Base-by-base conservation (phyloP, 1,140 invertebrate species). In the Tribolium madens region DNA sequence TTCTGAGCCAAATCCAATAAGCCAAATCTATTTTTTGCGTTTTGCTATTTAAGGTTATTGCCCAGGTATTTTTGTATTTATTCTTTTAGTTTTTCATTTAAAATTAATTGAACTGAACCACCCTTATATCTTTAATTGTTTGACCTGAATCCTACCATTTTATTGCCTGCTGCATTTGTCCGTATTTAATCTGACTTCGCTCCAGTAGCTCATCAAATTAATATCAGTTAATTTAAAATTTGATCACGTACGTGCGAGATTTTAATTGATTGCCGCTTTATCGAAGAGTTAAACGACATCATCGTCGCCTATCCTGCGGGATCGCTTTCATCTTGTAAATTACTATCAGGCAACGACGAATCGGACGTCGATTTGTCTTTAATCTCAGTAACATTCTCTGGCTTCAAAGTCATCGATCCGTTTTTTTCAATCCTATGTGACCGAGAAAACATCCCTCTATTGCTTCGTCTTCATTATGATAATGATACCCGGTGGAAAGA, bases 261-360 rank as follows among this genome's bases (percentile, higher is more conserved):
- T 18, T 57, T 57, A 57, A 57, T 57, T 57, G 52, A 21, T 57
- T 17, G 52, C 10, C 14, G 7, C 3, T 57, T 10, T 18, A 57
- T 18, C 17, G 52, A 57, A 57, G 52, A 57, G 52, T 57, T 57
- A 57, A 57, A 57, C 18, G 17, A 52, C 50, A 12, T 13, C 12
- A 52, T 52, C 50, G 14, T 15, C 9, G 50, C 50, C 17, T 52
- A 13, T n/a, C 52, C 52, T 18, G 52, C 9, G n/a, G 52, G 14
- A 18, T 18, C 14, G 52, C 52, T 57, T 57, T 57, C 52, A 57
- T 57, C 52, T 57, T 21, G 17, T n/a, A 57, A 57, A 57, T 57
- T 17, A 21, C 10, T n/a, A 21, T 21, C 10, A 18, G 17, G 15
- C 10, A 18, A 17, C 10, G 14, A 21, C 17, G 7, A 57, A 9